Evolutionary conservation across 2,888 invertebrate species (phyloP).

Genomic region (Portevinia maculata): DNA sequence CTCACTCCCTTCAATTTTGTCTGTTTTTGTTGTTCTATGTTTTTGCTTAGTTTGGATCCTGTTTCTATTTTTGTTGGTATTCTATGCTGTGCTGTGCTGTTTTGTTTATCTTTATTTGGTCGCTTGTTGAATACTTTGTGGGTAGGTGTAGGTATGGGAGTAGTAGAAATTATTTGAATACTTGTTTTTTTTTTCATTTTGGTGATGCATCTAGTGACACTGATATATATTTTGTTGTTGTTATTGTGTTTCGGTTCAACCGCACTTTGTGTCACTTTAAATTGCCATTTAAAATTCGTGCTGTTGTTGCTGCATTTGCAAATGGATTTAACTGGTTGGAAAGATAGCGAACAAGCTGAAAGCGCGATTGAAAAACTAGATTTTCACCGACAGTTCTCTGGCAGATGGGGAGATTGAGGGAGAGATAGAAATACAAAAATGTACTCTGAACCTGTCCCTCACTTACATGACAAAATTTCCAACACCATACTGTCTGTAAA

Average conservation of each 20-base stretch:
- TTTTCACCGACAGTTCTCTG: slow-evolving; percentile 36
- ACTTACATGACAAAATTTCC: slow-evolving; percentile 50
- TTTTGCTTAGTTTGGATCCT: slow-evolving; percentile 11
- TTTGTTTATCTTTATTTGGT: slow-evolving; percentile 37
- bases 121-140: slow-evolving; percentile 64
- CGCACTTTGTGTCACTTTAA: slow-evolving; percentile 50
- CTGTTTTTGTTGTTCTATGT: slow-evolving; percentile 1
- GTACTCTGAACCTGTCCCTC: slow-evolving; percentile 29
- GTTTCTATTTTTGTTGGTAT: too few species aligned
- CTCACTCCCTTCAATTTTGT: background rate
- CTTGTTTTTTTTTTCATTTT: background rate
- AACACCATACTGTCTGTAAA: slow-evolving; percentile 25
- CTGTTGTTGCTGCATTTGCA: background rate
- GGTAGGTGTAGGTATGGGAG: slow-evolving; percentile 8
- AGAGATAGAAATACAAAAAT: background rate
- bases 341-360: slow-evolving; percentile 25
- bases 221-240: slow-evolving; percentile 14
- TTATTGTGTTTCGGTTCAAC: slow-evolving; percentile 39
- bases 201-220: slow-evolving; percentile 5
- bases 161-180: background rate
- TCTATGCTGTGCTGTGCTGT: slow-evolving; percentile 2
- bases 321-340: background rate
- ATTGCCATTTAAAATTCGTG: slow-evolving; percentile 15
- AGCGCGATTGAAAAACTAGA: slow-evolving; percentile 44
- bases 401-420: too few species aligned